These are phyloP conservation scores for Pemphredon lugubris DNA, from an alignment of 2,888 invertebrate species.

Conservation along the genomic window DNA sequence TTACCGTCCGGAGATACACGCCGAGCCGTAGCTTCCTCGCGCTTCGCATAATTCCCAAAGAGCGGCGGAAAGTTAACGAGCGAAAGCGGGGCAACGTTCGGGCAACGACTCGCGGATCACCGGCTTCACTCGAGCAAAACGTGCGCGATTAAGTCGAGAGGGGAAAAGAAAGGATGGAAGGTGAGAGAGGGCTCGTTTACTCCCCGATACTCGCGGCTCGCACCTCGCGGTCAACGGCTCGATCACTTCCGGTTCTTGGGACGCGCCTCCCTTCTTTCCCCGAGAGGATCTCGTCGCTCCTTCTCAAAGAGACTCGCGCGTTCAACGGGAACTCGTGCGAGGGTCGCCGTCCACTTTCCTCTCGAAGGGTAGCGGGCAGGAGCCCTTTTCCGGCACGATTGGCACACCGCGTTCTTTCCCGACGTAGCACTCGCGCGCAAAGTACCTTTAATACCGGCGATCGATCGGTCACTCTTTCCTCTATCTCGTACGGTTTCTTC, in stretches of 20 bases:
- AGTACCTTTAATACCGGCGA: conserved; percentile 60
- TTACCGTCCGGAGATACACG: conserved; percentile 55
- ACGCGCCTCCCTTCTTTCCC: no score
- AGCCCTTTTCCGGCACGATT: conserved; percentile 46
- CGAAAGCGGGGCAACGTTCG: no score
- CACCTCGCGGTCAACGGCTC: no score
- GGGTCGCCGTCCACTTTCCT: conserved; percentile 59
- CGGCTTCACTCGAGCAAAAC: no score
- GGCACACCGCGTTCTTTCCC: conserved; percentile 9
- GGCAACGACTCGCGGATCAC: no score
- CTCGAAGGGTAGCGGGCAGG: conserved; percentile 24
- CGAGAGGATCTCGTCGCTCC: conserved; percentile 55
- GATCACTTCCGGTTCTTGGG: no score
- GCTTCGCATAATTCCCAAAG: no score
- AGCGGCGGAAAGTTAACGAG: no score
- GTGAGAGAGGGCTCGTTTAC: no score
- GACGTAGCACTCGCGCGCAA: conserved; percentile 29
- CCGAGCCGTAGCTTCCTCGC: neutral
- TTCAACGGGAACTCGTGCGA: conserved; percentile 14
- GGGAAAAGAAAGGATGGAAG: no score
- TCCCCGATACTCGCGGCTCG: no score
- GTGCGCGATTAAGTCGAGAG: no score
- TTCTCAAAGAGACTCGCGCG: conserved; percentile 39
- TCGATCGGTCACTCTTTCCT: conserved; percentile 55
- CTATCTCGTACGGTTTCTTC: neutral